Percentiles rank a stretch among this genome's conserved stretches.
Conservation (phyloP, 1,140 invertebrate genomes). For the Trinorchestia longiramus region DNA sequence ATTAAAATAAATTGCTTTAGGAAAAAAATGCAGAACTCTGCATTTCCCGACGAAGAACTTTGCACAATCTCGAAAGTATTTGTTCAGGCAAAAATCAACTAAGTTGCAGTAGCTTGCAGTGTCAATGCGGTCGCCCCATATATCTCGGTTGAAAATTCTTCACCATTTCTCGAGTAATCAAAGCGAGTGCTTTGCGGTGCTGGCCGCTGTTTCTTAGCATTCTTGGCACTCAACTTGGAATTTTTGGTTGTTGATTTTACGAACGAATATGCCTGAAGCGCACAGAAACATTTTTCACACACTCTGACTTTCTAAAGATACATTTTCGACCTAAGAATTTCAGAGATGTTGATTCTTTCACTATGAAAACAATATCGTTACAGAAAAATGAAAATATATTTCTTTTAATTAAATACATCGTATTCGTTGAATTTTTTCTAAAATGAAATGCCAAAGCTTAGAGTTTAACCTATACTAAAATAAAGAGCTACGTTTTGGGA, state of each 20-base stretch:
- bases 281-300: not conserved
- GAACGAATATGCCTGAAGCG: not conserved
- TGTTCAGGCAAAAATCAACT: not conserved
- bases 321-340: not conserved
- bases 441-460: too few relatives aligned
- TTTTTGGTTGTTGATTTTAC: constrained; percentile 14
- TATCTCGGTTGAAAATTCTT: constrained; percentile 22
- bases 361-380: not conserved
- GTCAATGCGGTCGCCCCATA: constrained; percentile 5
- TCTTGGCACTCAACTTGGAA: not conserved
- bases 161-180: constrained; percentile 23
- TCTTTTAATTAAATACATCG: too few relatives aligned
- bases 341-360: not conserved
- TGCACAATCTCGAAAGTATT: not conserved
- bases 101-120: not conserved
- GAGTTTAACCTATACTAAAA: too few relatives aligned
- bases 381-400: too few relatives aligned
- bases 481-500: too few relatives aligned
- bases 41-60: not conserved
- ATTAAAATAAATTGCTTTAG: not conserved
- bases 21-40: not conserved
- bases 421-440: too few relatives aligned
- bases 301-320: not conserved
- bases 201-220: not conserved
- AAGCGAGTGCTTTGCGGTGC: constrained; percentile 14